These are phyloP conservation scores for Pimpla rufipes DNA, from an alignment of 2,888 invertebrate species.

Conservation along the genomic window DNA sequence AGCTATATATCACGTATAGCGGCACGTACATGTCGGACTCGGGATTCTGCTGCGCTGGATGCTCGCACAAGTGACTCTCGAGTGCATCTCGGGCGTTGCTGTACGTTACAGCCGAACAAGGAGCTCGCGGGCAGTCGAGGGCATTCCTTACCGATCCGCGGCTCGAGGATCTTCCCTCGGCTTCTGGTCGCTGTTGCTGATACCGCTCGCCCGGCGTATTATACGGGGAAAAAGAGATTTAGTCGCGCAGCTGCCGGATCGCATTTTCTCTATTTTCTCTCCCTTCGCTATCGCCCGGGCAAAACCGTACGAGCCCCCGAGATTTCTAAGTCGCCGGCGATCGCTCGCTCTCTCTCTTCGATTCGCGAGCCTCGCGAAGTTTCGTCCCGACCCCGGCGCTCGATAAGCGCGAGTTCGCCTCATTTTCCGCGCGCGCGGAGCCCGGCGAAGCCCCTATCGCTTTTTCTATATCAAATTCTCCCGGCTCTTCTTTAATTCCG, in stretches of 20 bases:
- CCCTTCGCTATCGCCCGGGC: not conserved
- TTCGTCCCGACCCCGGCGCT: not conserved
- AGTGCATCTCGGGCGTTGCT: slow-evolving; percentile 44
- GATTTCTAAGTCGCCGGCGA: slow-evolving; percentile 53
- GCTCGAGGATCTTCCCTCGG: slow-evolving; percentile 38
- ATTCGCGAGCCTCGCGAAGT: not conserved
- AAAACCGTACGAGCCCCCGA: slow-evolving; percentile 21
- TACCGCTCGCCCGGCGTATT: slow-evolving; percentile 53
- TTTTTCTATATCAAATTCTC: slow-evolving; percentile 6
- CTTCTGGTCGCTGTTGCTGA: slow-evolving; percentile 50
- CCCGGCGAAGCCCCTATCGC: slow-evolving; percentile 22
- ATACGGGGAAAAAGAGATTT: slow-evolving; percentile 43
- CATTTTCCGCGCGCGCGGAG: too few relatives aligned
- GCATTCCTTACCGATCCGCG: slow-evolving; percentile 56
- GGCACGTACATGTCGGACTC: slow-evolving; percentile 1
- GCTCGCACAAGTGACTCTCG: slow-evolving; percentile 59
- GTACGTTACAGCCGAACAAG: slow-evolving; percentile 20
- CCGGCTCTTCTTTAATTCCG: slow-evolving; percentile 8
- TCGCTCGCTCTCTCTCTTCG: slow-evolving; percentile 38
- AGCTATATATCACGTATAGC: not conserved
- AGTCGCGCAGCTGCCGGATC: slow-evolving; percentile 42
- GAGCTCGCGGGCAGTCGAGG: slow-evolving; percentile 53
- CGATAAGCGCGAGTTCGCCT: slow-evolving; percentile 3
- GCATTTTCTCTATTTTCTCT: slow-evolving; percentile 5
- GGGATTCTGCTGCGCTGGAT: slow-evolving; percentile 52